Evolutionary conservation across 2,797 vertebrate species (phyloP).

Genomic region (Podarcis lilfordi): DNA sequence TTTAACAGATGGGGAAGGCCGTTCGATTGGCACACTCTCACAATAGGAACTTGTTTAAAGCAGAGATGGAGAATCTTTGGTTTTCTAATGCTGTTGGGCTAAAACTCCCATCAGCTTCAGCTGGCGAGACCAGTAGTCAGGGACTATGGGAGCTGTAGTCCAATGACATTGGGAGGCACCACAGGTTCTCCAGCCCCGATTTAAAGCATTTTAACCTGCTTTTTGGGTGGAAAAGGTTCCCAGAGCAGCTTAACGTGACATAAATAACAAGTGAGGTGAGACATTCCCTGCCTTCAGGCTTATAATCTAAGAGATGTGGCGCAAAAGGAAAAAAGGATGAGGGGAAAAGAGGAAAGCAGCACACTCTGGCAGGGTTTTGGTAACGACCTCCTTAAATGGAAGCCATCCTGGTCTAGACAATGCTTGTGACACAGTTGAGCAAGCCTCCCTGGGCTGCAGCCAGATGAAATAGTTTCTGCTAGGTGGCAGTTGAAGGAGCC

Average conservation of each 20-base stretch:
- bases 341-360: too few relatives aligned
- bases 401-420: not conserved
- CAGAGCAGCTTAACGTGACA: too few relatives aligned
- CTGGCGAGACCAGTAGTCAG: too few relatives aligned
- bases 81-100: not conserved
- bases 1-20: not conserved
- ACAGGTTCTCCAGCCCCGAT: not conserved
- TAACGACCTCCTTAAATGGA: not conserved
- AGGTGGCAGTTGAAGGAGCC: not conserved
- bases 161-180: not conserved
- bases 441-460: not conserved
- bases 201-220: too few relatives aligned
- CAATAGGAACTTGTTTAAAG: not conserved
- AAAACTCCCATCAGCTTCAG: not conserved
- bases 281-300: not conserved
- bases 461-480: too few relatives aligned
- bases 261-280: too few relatives aligned
- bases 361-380: not conserved
- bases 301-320: not conserved
- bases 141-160: not conserved
- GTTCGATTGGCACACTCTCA: not conserved
- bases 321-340: too few relatives aligned
- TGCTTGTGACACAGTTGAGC: too few relatives aligned
- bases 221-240: too few relatives aligned
- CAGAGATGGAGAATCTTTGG: not conserved